These are phyloP conservation scores for Mus caroli DNA, from an alignment of 2,797 vertebrate genomes.

Conservation along the genomic window DNA sequence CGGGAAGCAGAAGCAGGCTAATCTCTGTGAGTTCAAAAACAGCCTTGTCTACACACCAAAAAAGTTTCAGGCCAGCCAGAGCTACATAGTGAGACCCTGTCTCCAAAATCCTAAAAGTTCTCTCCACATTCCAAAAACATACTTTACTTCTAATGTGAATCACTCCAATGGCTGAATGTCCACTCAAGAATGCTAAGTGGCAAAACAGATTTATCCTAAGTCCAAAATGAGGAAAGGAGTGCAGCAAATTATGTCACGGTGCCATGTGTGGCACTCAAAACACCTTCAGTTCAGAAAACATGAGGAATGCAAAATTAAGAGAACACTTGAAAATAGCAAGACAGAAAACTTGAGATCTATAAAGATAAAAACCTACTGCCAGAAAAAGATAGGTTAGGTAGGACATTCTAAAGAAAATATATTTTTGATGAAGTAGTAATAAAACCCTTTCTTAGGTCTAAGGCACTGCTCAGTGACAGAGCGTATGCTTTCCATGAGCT, in stretches of 20 bases:
- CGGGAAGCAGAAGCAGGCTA: not conserved
- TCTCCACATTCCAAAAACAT: not conserved
- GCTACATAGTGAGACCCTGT: not conserved
- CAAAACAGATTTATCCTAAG: not conserved
- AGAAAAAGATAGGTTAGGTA: not conserved
- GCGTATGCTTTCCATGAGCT: not conserved
- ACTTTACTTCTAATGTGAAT: not conserved
- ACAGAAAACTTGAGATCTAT: not conserved
- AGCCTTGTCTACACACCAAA: too few relatives aligned
- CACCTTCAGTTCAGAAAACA: not conserved
- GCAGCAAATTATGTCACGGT: not conserved
- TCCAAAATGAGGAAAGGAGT: not conserved
- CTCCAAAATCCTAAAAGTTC: not conserved
- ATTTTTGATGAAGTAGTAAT: not conserved
- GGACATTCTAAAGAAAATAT: not conserved
- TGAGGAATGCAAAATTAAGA: not conserved
- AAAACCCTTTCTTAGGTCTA: not conserved
- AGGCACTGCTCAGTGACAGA: not conserved
- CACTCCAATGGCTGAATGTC: not conserved
- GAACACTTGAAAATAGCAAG: not conserved
- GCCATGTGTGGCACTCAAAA: not conserved
- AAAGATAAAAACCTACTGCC: not conserved
- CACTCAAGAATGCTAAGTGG: not conserved
- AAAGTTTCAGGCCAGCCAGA: not conserved
- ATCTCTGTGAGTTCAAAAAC: not conserved